Conservation (phyloP, 2,113 vertebrate genomes). For the Sus scrofa region T2T-Sscrofa CM000828.6:30949001-30949500, state of each 20-base stretch:
- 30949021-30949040: neutral
- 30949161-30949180: neutral
- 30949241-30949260: neutral
- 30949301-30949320: too few species aligned
- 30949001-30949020: neutral
- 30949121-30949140: neutral
- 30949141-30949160: neutral
- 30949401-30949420: too few species aligned
- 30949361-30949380: too few species aligned
- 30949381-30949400: too few species aligned
- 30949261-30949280: neutral
- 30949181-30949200: neutral
- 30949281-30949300: too few species aligned
- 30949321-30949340: too few species aligned
- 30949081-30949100: neutral
- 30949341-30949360: too few species aligned
- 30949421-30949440: too few species aligned
- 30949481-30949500: too few species aligned
- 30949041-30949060: neutral
- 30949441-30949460: too few species aligned
- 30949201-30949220: neutral
- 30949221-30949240: conserved; percentile 1
- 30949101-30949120: neutral
- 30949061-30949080: neutral
- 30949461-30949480: neutral